A percentile compares a stretch with the other conserved stretches of the same genome.
These are phyloP conservation scores for Phylloscopus trochilus DNA, from an alignment of 2,113 vertebrate genomes.

Conservation along the genomic window DNA sequence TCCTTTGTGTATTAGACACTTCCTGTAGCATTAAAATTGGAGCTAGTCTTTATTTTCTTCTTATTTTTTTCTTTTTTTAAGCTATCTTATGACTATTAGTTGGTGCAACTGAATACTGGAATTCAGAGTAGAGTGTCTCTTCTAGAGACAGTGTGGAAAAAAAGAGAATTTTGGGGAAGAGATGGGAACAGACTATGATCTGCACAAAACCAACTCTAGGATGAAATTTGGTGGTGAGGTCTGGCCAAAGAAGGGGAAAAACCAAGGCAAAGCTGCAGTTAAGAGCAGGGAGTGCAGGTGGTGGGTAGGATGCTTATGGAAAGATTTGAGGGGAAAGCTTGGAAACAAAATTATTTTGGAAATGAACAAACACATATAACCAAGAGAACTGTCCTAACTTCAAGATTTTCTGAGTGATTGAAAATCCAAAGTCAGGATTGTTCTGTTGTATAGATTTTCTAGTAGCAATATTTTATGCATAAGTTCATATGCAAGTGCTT, in stretches of 20 bases:
- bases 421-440: not conserved
- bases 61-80: not conserved
- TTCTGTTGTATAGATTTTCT: not conserved
- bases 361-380: not conserved
- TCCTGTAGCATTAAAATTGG: conserved; percentile 33
- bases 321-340: not conserved
- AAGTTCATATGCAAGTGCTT: not conserved
- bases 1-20: not conserved
- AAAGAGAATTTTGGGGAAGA: not conserved
- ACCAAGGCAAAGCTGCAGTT: not conserved
- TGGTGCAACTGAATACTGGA: not conserved
- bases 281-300: not conserved
- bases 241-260: not conserved
- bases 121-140: not conserved
- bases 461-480: not conserved
- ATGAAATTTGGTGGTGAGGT: not conserved
- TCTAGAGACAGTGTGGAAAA: not conserved
- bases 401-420: not conserved
- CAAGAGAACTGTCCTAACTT: not conserved
- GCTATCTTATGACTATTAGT: not conserved
- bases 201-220: not conserved
- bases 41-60: not conserved
- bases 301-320: not conserved
- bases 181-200: not conserved
- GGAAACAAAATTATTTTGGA: not conserved